Evolutionary conservation across 2,113 vertebrate genomes (phyloP).

Genomic region (Lampris megalopsis): DNA sequence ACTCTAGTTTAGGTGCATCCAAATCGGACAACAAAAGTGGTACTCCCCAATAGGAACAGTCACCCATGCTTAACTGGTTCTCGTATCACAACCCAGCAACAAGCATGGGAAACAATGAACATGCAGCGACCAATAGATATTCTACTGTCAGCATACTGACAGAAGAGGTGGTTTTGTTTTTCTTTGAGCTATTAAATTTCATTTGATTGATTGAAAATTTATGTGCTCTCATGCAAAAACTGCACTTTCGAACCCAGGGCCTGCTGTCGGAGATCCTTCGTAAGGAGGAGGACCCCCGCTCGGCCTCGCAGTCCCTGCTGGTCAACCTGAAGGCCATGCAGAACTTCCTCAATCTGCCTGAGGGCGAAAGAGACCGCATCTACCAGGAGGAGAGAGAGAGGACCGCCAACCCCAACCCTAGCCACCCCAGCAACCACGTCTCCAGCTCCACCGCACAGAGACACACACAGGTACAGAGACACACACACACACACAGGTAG

Average conservation of each 20-base stretch:
- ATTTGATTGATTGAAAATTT: no score
- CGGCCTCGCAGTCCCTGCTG: slow-evolving; percentile 89
- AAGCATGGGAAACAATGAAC: no score
- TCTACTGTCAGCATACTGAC: no score
- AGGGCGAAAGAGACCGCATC: slow-evolving; percentile 88
- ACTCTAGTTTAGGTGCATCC: no score
- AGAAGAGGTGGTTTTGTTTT: no score
- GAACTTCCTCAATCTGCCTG: slow-evolving; percentile 90
- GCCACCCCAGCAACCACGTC: slow-evolving; percentile 85
- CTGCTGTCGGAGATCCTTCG: slow-evolving; percentile 74
- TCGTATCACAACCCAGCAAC: no score
- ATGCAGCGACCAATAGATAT: no score
- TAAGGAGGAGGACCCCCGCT: slow-evolving; percentile 87
- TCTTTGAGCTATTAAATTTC: no score
- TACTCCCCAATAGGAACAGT: no score
- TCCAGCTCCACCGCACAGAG: slow-evolving; percentile 85
- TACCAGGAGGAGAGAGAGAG: slow-evolving; percentile 90
- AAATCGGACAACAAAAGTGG: no score
- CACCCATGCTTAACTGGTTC: no score
- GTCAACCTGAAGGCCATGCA: slow-evolving; percentile 92
- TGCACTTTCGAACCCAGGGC: slow-evolving; percentile 73
- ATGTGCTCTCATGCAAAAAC: no score
- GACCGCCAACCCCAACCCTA: slow-evolving; percentile 89
- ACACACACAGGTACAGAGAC: slow-evolving; percentile 83
- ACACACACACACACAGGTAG: background rate